Percentiles rank a stretch among this genome's conserved stretches.
Conservation (phyloP, 2,888 invertebrate species). For the Andrena praecox region DNA sequence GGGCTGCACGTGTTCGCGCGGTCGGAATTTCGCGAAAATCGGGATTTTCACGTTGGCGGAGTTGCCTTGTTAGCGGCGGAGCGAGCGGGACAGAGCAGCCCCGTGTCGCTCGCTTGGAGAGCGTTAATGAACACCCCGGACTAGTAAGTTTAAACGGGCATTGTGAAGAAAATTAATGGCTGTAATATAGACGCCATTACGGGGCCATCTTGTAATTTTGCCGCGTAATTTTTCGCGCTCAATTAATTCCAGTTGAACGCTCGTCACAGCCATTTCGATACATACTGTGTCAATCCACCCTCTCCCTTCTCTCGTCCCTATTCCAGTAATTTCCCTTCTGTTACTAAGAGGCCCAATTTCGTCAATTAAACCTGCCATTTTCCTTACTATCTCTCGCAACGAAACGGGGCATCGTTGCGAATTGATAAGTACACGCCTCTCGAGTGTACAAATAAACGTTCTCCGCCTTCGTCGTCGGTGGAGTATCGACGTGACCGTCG, state of each 20-base stretch:
- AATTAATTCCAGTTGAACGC: constrained; percentile 4
- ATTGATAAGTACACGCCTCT: constrained; percentile 5
- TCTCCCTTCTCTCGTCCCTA: background rate
- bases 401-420: background rate
- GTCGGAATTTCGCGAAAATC: constrained; percentile 40
- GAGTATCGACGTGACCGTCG: background rate
- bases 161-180: constrained; percentile 58
- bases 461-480: background rate
- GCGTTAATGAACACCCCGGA: constrained; percentile 59
- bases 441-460: constrained; percentile 17
- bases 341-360: background rate
- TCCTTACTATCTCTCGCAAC: background rate
- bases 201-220: constrained; percentile 17
- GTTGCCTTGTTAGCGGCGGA: constrained; percentile 49
- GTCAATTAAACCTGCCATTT: background rate
- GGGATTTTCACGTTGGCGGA: constrained; percentile 40
- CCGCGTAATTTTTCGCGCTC: constrained; percentile 37
- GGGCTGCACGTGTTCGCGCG: constrained; percentile 19
- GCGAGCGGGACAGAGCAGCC: constrained; percentile 3
- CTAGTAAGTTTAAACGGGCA: constrained; percentile 55
- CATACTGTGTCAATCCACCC: background rate
- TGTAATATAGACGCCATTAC: constrained; percentile 42
- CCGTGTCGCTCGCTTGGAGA: constrained; percentile 7
- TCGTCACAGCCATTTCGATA: background rate
- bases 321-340: background rate